Conservation (phyloP, 2,888 invertebrate genomes). For the Heliconius erato region DNA sequence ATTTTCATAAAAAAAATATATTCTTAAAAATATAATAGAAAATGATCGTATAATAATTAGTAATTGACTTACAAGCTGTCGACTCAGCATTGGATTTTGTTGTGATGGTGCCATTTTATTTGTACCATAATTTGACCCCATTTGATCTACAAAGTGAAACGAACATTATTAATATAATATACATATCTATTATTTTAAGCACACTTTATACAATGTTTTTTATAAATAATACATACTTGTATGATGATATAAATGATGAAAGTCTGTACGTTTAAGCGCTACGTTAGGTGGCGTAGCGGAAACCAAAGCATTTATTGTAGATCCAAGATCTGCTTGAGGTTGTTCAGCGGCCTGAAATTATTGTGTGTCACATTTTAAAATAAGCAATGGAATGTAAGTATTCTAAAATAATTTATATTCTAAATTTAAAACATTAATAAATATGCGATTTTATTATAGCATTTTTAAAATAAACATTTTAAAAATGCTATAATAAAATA, state of each 20-base stretch:
- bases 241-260: slow-evolving; percentile 78
- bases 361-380: not conserved
- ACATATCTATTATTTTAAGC: not conserved
- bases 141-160: slow-evolving; percentile 72
- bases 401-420: not conserved
- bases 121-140: slow-evolving; percentile 81
- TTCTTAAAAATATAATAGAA: not conserved
- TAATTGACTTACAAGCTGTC: slow-evolving; percentile 89
- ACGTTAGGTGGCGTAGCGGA: slow-evolving; percentile 96
- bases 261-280: slow-evolving; percentile 90
- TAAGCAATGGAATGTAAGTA: not conserved
- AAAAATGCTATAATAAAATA: too few relatives aligned
- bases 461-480: not conserved
- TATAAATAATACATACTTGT: slow-evolving; percentile 66
- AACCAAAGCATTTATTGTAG: slow-evolving; percentile 93
- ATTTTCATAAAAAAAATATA: not conserved
- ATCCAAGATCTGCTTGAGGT: slow-evolving; percentile 87
- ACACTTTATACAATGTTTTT: not conserved
- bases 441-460: not conserved
- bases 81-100: slow-evolving; percentile 95
- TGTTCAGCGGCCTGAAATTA: slow-evolving; percentile 86
- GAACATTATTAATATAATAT: slow-evolving; percentile 10
- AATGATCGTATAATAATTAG: not conserved
- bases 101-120: slow-evolving; percentile 89
- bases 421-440: not conserved